These are phyloP conservation scores for Lycocorax pyrrhopterus DNA, from an alignment of 2,113 vertebrate species.

Conservation along the genomic window DNA sequence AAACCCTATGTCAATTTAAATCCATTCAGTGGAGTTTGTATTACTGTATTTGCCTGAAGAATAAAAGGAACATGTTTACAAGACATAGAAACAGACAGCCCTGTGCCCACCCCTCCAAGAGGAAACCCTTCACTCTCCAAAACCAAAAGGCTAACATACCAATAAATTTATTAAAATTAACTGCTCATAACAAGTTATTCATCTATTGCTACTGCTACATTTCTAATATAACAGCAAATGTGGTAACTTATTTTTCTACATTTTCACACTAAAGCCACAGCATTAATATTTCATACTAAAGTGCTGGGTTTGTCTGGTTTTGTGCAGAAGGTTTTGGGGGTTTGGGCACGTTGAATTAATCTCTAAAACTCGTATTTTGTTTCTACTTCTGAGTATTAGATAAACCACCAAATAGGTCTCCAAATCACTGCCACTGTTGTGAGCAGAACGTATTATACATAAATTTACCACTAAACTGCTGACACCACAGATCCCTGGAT, in stretches of 20 bases:
- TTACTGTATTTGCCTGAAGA: background rate
- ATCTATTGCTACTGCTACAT: background rate
- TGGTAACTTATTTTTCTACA: background rate
- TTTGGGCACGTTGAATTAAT: background rate
- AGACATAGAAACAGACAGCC: background rate
- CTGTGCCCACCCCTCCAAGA: background rate
- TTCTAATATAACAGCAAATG: background rate
- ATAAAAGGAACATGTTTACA: background rate
- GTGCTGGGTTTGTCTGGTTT: background rate
- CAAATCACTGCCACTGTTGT: background rate
- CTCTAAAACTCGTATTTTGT: background rate
- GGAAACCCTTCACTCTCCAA: background rate
- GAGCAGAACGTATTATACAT: background rate
- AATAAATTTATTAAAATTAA: background rate
- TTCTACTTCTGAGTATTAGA: background rate
- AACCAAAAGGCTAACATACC: background rate
- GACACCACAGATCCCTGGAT: background rate
- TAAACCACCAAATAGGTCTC: background rate
- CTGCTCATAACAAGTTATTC: background rate
- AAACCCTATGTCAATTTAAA: constrained; percentile 1
- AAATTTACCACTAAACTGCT: background rate
- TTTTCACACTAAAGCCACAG: background rate
- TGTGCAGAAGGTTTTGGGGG: background rate
- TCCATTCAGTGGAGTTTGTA: background rate
- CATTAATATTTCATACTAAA: background rate